Conservation (phyloP, 2,888 invertebrate species). For the Nemoura dubitans region DNA sequence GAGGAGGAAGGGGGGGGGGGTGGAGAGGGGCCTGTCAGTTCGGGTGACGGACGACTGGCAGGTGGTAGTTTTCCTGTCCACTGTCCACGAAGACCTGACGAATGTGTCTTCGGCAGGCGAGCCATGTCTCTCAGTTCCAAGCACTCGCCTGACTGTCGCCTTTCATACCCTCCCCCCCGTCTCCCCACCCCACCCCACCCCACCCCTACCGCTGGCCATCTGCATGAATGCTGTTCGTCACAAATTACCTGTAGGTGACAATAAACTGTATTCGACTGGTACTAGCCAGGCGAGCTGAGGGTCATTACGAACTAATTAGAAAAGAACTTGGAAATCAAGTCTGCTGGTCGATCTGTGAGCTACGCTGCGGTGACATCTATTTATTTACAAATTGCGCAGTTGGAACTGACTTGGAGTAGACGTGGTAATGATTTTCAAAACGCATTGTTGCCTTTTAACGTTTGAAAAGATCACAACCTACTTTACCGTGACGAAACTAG, state of each 20-base stretch:
- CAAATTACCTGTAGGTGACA: not conserved
- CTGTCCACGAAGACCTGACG: slow-evolving; percentile 45
- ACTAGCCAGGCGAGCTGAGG: not conserved
- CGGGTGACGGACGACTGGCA: slow-evolving; percentile 48
- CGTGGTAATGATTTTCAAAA: not conserved
- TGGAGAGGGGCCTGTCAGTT: slow-evolving; percentile 36
- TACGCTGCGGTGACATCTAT: not conserved
- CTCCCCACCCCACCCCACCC: not conserved
- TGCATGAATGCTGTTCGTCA: not conserved
- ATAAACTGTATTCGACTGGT: slow-evolving; percentile 20
- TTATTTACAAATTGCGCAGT: not conserved
- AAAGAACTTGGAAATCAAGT: slow-evolving; percentile 1
- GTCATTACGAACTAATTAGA: not conserved
- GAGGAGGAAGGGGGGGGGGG: not conserved
- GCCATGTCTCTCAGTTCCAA: not conserved
- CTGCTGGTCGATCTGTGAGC: not conserved
- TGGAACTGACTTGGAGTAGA: not conserved
- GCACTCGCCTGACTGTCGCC: slow-evolving; percentile 29
- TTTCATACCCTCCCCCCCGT: not conserved
- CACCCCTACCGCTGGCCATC: not conserved
- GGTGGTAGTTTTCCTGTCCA: slow-evolving; percentile 42
- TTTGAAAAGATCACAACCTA: not conserved
- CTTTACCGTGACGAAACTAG: not conserved
- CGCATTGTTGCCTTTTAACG: not conserved
- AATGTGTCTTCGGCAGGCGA: slow-evolving; percentile 47